Base-by-base conservation (phyloP, 2,797 vertebrate genomes). In the Coluber constrictor region DNA sequence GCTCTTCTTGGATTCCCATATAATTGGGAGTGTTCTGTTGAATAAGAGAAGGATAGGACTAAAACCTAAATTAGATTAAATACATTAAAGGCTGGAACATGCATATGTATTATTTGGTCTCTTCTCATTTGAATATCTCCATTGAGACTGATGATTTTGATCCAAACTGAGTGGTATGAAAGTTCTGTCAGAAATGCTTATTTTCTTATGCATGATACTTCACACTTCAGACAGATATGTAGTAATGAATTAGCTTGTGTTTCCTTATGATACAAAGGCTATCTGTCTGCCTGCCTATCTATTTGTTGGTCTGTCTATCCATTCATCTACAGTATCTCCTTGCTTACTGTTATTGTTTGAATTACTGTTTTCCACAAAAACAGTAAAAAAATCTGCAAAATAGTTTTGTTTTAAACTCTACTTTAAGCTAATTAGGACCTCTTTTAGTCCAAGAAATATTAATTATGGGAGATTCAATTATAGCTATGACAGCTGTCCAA, bases 401-500 rank as follows among this genome's bases (percentile, higher is more conserved):
- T 27, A 86, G 3, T 6, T 12, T 29, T 88, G 43, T 90, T 54
- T 37, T 9, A 90, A 63, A 90, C 32, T 88, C 9, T n/a, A 90
- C 60, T 90, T n/a, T 37, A 88, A 79, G 60, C 5, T 54, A 88
- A 90, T 79, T 74, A 93, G 83, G 55, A 61, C 70, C 54, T 74
- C 51, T 56, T 88, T 90, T 79, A 74, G 63, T 60, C 43, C 55
- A 90, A 59, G 61, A 59, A 55, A 55, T 66, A 88, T 88, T 91
- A 88, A 93, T 93, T 70, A 79, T 63, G 54, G 66, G 43, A 16
- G n/a, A 88, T 91, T 88, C 86, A 91, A 79, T 83, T 83, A 88
- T 54, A 91, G 63, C 43, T 61, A 88, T 55, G 56, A 43, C 20
- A 18, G 12, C 88, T 88, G 88, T 23, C 43, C 15, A 54, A 87